Percentiles rank a stretch among this genome's conserved stretches.
Conservation (phyloP, 1,140 invertebrate species). For the Stegodyphus dumicola region DNA sequence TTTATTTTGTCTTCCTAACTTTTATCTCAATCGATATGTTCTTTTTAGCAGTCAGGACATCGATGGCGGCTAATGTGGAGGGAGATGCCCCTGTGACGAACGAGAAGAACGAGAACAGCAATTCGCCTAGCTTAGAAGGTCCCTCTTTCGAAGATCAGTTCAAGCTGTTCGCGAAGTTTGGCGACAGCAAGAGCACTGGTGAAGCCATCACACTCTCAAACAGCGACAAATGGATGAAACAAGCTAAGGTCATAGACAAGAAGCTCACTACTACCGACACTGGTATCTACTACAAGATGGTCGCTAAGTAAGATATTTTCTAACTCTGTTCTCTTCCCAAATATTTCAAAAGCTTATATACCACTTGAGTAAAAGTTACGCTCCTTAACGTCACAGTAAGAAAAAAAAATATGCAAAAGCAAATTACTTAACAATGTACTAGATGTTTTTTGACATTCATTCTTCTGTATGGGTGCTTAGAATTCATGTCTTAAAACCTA, state of each 20-base stretch:
- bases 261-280: slow-evolving; percentile 87
- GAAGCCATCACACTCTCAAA: slow-evolving; percentile 87
- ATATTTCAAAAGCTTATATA: no score
- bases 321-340: no score
- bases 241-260: slow-evolving; percentile 90
- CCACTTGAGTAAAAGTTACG: no score
- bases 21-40: background rate
- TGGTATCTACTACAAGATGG: slow-evolving; percentile 88
- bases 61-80: slow-evolving; percentile 47
- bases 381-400: no score
- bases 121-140: slow-evolving; percentile 9
- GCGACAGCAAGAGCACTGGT: slow-evolving; percentile 86
- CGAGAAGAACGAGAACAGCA: background rate
- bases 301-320: slow-evolving; percentile 74
- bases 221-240: slow-evolving; percentile 95
- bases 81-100: background rate
- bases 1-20: no score
- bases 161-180: slow-evolving; percentile 85
- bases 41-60: background rate
- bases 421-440: no score
- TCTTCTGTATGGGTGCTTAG: no score
- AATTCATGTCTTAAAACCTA: no score
- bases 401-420: no score
- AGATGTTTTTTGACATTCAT: no score
- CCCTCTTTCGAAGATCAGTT: slow-evolving; percentile 71